Percentiles rank a stretch among this genome's conserved stretches.
These are phyloP conservation scores for Malurus melanocephalus DNA, from an alignment of 2,113 vertebrate species.

Conservation along the genomic window DNA sequence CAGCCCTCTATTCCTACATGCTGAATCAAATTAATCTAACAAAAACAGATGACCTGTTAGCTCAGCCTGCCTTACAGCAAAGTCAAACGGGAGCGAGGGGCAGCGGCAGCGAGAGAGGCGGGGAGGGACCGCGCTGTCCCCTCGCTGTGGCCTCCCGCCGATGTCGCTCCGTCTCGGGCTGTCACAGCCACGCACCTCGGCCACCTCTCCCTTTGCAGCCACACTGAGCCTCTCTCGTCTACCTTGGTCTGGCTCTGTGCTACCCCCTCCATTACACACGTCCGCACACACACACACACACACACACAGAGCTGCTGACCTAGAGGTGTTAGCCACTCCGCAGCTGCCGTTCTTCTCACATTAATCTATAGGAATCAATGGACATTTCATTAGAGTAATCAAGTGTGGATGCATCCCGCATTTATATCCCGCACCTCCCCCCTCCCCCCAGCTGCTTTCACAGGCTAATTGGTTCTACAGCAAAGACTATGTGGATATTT, in stretches of 20 bases:
- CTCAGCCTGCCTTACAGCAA: conserved; percentile 70
- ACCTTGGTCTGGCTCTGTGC: background rate
- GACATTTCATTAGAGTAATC: conserved; percentile 86
- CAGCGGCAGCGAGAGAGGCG: background rate
- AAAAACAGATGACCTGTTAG: conserved; percentile 74
- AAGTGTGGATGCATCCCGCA: conserved; percentile 79
- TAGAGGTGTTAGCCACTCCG: conserved; percentile 75
- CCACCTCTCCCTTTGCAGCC: background rate
- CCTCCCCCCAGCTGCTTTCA: conserved; percentile 64
- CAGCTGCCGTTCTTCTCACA: conserved; percentile 82
- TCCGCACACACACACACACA: background rate
- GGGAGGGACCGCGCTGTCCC: background rate
- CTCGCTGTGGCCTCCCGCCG: background rate
- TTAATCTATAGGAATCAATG: conserved; percentile 86
- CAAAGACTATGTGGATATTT: conserved; percentile 75
- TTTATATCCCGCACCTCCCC: conserved; percentile 69
- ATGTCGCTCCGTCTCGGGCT: background rate
- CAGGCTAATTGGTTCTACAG: conserved; percentile 77
- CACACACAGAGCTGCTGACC: conserved; percentile 65
- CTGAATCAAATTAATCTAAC: conserved; percentile 74
- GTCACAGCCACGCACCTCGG: background rate
- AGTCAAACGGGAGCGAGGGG: conserved; percentile 63
- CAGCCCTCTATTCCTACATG: conserved; percentile 64
- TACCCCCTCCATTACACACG: background rate
- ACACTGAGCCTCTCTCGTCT: background rate